A percentile compares a stretch with the other conserved stretches of the same genome.
Evolutionary conservation across 1,140 invertebrate genomes (phyloP).

Genomic region (Lethocerus indicus): DNA sequence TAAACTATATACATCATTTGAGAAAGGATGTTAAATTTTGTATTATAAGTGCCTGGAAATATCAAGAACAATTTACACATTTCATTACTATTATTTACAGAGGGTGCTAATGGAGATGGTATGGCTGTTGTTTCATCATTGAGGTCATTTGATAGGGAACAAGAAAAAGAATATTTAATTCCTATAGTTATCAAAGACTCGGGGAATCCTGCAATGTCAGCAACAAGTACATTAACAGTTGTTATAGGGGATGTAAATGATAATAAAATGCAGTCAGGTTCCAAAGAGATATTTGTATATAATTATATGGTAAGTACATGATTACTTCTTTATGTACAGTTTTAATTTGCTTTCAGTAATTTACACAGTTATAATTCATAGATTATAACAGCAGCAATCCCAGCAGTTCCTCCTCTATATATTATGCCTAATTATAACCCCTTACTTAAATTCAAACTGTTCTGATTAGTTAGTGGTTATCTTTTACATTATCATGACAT

Average conservation of each 20-base stretch:
- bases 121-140: constrained; percentile 86
- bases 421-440: no score
- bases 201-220: constrained; percentile 77
- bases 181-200: constrained; percentile 88
- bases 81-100: constrained; percentile 30
- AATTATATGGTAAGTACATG: constrained; percentile 55
- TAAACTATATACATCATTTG: no score
- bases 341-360: no score
- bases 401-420: no score
- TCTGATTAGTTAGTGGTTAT: no score
- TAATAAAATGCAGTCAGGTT: constrained; percentile 91
- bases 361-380: no score
- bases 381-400: no score
- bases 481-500: no score
- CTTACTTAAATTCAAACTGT: no score
- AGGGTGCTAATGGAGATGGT: constrained; percentile 87
- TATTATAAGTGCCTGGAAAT: no score
- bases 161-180: constrained; percentile 86
- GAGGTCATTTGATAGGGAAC: constrained; percentile 83
- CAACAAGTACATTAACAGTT: constrained; percentile 84
- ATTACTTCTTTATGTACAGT: background rate
- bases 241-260: constrained; percentile 94
- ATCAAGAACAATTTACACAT: no score
- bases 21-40: no score
- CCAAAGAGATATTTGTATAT: constrained; percentile 92